Evolutionary conservation across 2,113 vertebrate species (phyloP), one percentile per base, ranked within the genome.

Genomic region (Labeo rohita): DNA sequence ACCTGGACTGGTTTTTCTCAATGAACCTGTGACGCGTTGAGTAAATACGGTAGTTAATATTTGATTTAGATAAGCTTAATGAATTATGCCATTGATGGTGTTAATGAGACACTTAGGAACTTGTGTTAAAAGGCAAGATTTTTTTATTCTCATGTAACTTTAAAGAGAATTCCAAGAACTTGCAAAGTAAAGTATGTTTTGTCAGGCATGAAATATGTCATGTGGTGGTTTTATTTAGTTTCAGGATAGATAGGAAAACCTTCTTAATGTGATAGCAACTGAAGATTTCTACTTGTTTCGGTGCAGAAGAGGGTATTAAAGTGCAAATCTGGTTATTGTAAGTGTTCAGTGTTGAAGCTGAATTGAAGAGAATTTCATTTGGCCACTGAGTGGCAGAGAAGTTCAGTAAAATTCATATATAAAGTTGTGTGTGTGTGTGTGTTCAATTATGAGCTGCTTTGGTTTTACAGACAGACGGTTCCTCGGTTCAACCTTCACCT

Each of bases 341-440:
- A 52, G 23, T 8, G 23, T 82, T 82, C 23, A 13, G 63, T 11
- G 85, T 36, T 54, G 63, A 73, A 65, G 50, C 8, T 61, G 81
- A 86, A 83, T 74, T 79, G 65, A 56, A 89, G 85, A 89, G 34
- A 85, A 84, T 85, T 89, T 88, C 89, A 59, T 89, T 93, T 92
- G 94, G 92, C 95, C 94, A 95, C 94, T 88, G 92, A 95, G 94
- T 92, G 94, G 94, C 94, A 94, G 94, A 95, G 93, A 93, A 92
- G 93, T 94, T 94, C 93, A 91, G 92, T 90, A 18, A 75, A n/a
- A 75, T 49, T 75, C 45, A 15, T 75, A 50, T 75, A 75, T 75
- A 75, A 75, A 49, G 63, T 47, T 39, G 39, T 39, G 39, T 61
- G 56, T 59, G 54, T 79, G 56, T 85, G 34, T 74, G 45, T 74